Evolutionary conservation across 2,888 invertebrate genomes (phyloP).

Genomic region (Luperina testacea): DNA sequence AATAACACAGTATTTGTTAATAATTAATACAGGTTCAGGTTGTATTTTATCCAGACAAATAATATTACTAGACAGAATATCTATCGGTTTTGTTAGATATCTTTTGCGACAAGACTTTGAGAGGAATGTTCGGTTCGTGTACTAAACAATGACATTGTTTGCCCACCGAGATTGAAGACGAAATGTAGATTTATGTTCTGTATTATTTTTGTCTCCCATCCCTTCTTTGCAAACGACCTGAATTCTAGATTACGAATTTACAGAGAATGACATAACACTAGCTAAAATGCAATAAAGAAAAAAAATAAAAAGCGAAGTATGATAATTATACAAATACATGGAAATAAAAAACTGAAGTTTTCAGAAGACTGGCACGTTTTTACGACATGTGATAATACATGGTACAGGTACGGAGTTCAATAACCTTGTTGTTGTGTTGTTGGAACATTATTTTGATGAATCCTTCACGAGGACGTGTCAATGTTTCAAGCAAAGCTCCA

Average conservation of each 20-base stretch:
- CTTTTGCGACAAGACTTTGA: constrained; percentile 43
- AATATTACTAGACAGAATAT: constrained; percentile 33
- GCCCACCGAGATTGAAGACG: constrained; percentile 48
- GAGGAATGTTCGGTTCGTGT: constrained; percentile 42
- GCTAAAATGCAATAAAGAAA: neutral
- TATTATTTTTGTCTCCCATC: constrained; percentile 44
- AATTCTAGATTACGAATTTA: neutral
- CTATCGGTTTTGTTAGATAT: constrained; percentile 22
- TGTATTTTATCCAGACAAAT: constrained; percentile 32
- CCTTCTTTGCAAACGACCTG: neutral
- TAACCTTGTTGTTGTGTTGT: neutral
- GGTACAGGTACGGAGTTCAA: neutral
- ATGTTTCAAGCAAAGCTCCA: constrained; percentile 12
- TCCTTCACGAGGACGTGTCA: neutral
- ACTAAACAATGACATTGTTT: constrained; percentile 62
- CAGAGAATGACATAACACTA: neutral
- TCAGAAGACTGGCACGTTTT: neutral
- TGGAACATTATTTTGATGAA: constrained; percentile 15
- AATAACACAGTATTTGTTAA: constrained; percentile 39
- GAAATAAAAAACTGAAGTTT: neutral
- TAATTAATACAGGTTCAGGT: constrained; percentile 38
- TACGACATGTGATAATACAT: no score
- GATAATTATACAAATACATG: neutral
- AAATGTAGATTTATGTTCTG: constrained; percentile 29
- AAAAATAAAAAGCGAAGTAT: neutral